Percentiles rank a stretch among this genome's conserved stretches.
Evolutionary conservation across 2,113 vertebrate genomes (phyloP).

Genomic region (Rhinoderma darwinii): DNA sequence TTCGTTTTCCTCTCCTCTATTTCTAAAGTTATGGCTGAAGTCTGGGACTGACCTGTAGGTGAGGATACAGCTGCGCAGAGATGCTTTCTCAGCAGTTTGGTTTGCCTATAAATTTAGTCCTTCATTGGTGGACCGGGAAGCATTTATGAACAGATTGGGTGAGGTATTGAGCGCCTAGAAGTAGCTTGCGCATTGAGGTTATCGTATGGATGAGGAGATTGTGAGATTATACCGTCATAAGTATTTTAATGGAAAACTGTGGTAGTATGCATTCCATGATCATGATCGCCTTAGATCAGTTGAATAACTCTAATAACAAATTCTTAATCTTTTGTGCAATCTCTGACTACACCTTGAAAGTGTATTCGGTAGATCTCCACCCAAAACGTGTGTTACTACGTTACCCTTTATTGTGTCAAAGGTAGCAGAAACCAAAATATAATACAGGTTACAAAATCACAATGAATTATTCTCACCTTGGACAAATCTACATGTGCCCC

Average conservation of each 20-base stretch:
- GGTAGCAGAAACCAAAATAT: no score
- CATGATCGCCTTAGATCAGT: no score
- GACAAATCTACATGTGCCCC: no score
- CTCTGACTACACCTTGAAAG: no score
- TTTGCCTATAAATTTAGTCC: constrained; percentile 43
- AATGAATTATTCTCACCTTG: no score
- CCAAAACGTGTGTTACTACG: no score
- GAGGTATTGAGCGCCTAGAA: background rate
- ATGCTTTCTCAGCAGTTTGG: constrained; percentile 47
- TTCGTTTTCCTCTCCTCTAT: background rate
- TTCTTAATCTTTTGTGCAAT: no score
- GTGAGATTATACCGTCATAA: background rate
- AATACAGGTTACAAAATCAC: no score
- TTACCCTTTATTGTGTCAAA: no score
- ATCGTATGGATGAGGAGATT: background rate
- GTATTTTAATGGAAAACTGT: background rate
- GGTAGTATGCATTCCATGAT: background rate
- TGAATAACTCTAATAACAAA: background rate
- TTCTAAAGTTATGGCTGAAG: constrained; percentile 7
- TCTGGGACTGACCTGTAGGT: constrained; percentile 46
- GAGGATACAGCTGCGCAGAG: constrained; percentile 43
- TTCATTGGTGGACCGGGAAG: constrained; percentile 6
- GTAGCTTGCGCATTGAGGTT: background rate
- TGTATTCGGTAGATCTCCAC: no score
- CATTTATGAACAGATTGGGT: constrained; percentile 3